A percentile compares a stretch with the other conserved stretches of the same genome.
Conservation (phyloP, 2,888 invertebrate genomes). For the Cosmia trapezina region DNA sequence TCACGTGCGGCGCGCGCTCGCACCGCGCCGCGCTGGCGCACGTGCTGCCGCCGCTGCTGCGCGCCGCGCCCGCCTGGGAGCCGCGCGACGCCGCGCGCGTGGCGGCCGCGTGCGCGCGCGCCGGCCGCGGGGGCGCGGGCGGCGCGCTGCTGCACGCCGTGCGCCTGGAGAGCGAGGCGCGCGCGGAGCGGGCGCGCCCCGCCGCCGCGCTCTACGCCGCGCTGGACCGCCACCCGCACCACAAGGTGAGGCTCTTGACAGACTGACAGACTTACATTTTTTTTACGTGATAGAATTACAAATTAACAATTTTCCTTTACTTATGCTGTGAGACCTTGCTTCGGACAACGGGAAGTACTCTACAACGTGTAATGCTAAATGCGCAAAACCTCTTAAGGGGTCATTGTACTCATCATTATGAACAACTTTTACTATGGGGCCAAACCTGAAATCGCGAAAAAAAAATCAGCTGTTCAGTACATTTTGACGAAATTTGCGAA, state of each 20-base stretch:
- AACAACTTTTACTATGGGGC: no score
- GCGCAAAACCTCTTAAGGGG: no score
- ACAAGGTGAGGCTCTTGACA: slow-evolving; percentile 43
- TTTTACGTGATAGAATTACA: no score
- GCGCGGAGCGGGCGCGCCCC: slow-evolving; percentile 21
- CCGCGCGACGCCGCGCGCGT: slow-evolving; percentile 51
- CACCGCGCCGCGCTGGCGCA: slow-evolving; percentile 64
- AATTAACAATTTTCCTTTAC: no score
- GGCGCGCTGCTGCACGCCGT: slow-evolving; percentile 53
- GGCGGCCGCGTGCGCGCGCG: slow-evolving; percentile 43
- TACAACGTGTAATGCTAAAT: no score
- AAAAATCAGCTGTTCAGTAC: no score
- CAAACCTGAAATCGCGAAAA: no score
- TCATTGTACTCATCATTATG: no score
- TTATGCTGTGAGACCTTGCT: no score
- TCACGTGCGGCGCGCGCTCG: slow-evolving; percentile 59
- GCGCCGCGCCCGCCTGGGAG: slow-evolving; percentile 55
- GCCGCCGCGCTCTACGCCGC: slow-evolving; percentile 32
- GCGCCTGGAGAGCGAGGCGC: slow-evolving; percentile 51
- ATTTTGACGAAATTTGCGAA: no score
- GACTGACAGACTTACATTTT: no score
- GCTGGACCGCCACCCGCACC: slow-evolving; percentile 44
- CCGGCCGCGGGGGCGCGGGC: slow-evolving; percentile 44
- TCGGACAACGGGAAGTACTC: no score
- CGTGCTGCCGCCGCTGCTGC: slow-evolving; percentile 62